Evolutionary conservation across 92 coral and sea anemone species (phyloP).

Genomic region (Porites divaricata): DNA sequence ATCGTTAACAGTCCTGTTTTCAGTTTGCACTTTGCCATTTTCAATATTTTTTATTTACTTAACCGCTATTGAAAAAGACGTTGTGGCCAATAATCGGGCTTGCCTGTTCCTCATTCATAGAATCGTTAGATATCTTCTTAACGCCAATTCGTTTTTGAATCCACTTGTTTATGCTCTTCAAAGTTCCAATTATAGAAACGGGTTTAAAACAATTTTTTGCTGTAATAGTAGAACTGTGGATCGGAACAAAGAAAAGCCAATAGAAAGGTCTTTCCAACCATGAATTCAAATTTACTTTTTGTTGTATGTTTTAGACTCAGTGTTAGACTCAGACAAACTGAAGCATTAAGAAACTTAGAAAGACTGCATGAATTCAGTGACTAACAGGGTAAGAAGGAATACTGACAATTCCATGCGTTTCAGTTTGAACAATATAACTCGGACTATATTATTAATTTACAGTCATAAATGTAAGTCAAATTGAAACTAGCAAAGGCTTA

Average conservation of each 20-base stretch:
- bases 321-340: too few relatives aligned
- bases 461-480: too few relatives aligned
- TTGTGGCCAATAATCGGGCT: not conserved
- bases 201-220: constrained; percentile 22
- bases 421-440: too few relatives aligned
- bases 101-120: constrained; percentile 19
- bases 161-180: constrained; percentile 58
- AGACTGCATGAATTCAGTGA: too few relatives aligned
- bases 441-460: too few relatives aligned
- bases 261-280: not conserved
- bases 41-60: constrained; percentile 37
- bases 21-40: constrained; percentile 43
- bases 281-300: too few relatives aligned
- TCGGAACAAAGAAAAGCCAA: not conserved
- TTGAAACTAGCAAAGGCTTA: too few relatives aligned
- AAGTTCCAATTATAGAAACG: constrained; percentile 47
- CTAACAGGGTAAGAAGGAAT: too few relatives aligned
- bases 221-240: not conserved
- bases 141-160: constrained; percentile 41
- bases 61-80: not conserved
- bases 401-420: too few relatives aligned
- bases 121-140: constrained; percentile 39
- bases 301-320: not conserved
- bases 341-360: too few relatives aligned
- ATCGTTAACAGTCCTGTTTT: constrained; percentile 42